Evolutionary conservation across 2,888 invertebrate species (phyloP).

Genomic region (Cephus runcator): DNA sequence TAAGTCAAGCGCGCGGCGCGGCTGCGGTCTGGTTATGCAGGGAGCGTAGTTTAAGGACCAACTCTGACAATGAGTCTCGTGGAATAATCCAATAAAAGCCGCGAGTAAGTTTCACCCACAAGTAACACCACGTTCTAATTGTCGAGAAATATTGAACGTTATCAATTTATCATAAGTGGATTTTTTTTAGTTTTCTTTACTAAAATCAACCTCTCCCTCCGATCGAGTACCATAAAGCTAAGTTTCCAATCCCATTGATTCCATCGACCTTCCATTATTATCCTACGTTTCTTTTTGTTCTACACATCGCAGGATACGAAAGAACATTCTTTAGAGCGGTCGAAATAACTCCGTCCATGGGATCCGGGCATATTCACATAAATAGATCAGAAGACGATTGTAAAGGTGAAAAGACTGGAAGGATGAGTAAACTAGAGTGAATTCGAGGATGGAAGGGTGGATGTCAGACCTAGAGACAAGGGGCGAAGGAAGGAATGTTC

Average conservation of each 20-base stretch:
- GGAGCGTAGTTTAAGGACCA: background rate
- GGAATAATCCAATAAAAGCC: background rate
- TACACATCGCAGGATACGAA: background rate
- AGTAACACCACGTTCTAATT: background rate
- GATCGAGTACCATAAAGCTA: background rate
- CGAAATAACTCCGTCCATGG: background rate
- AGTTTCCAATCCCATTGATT: background rate
- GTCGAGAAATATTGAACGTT: background rate
- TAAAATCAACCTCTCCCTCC: background rate
- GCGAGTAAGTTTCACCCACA: background rate
- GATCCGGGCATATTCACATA: background rate
- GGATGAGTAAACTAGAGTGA: background rate
- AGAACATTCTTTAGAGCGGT: background rate
- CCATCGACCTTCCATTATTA: background rate
- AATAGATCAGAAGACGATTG: background rate
- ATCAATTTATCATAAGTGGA: background rate
- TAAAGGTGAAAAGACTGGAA: background rate
- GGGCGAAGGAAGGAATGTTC: background rate
- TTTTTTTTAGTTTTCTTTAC: background rate
- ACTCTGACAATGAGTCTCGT: background rate
- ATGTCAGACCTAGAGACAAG: background rate
- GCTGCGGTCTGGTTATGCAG: conserved; percentile 8
- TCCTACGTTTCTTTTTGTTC: background rate
- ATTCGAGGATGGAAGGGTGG: background rate
- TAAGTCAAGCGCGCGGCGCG: conserved; percentile 54